Conservation (phyloP, 1,140 invertebrate species). For the Dinoponera quadriceps region DNA sequence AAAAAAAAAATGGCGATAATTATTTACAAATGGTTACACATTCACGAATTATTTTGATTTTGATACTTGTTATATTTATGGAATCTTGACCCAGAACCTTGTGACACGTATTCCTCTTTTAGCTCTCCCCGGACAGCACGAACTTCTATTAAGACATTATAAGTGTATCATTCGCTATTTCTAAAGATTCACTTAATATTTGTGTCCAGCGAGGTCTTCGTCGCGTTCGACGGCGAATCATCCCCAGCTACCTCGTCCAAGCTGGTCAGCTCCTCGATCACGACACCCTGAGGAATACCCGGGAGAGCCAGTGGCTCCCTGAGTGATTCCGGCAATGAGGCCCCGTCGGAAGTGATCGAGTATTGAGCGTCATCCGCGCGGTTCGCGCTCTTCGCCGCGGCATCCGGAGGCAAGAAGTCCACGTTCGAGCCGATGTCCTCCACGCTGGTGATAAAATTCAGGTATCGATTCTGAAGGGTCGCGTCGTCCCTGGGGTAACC, state of each 20-base stretch:
- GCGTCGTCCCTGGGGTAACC: slow-evolving; percentile 65
- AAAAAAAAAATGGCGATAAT: no score
- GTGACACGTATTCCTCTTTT: no score
- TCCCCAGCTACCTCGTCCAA: slow-evolving; percentile 59
- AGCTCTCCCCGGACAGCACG: no score
- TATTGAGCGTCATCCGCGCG: neutral
- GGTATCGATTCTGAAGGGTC: slow-evolving; percentile 73
- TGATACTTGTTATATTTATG: no score
- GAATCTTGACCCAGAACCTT: no score
- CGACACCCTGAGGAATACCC: slow-evolving; percentile 66
- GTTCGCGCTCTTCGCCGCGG: neutral
- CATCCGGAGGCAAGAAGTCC: neutral
- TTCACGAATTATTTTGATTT: no score
- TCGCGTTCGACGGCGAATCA: slow-evolving; percentile 3
- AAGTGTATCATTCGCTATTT: no score
- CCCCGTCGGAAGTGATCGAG: slow-evolving; percentile 5
- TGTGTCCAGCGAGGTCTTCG: slow-evolving; percentile 59
- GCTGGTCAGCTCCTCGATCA: slow-evolving; percentile 82
- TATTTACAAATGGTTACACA: no score
- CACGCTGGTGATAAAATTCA: slow-evolving; percentile 80
- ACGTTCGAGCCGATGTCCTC: slow-evolving; percentile 67
- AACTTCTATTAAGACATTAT: no score
- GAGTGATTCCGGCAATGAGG: neutral
- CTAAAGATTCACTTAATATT: no score
- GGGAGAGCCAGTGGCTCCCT: slow-evolving; percentile 71